These are phyloP conservation scores for Lepidostoma basale DNA, from an alignment of 1,140 invertebrate genomes.

Conservation along the genomic window DNA sequence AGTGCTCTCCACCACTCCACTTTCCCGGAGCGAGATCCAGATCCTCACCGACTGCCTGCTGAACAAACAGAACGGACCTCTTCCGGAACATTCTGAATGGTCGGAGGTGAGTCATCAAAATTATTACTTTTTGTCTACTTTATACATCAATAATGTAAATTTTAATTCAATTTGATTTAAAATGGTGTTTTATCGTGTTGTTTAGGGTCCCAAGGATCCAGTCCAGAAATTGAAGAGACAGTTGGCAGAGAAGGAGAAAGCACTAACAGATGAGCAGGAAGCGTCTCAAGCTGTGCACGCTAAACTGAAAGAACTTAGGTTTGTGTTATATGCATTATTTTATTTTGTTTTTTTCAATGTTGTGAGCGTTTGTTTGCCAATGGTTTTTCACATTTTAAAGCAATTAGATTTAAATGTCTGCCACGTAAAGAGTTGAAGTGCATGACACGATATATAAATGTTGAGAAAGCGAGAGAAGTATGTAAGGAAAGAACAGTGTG, in stretches of 20 bases:
- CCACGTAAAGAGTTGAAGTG: no score
- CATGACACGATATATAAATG: no score
- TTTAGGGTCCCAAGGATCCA: conserved; percentile 80
- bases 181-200: conserved; percentile 29
- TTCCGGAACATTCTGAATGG: conserved; percentile 79
- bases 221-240: conserved; percentile 85
- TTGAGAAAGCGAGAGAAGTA: no score
- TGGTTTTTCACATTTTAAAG: no score
- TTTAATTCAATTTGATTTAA: background rate
- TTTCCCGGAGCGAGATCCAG: conserved; percentile 86
- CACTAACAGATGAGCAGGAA: conserved; percentile 73
- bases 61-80: conserved; percentile 80
- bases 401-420: no score
- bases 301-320: conserved; percentile 78
- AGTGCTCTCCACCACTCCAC: conserved; percentile 75
- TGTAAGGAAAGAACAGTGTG: no score
- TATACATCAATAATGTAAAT: background rate
- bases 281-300: conserved; percentile 71
- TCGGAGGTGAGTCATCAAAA: conserved; percentile 67
- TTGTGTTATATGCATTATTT: background rate
- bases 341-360: background rate
- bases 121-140: background rate
- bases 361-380: no score
- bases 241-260: conserved; percentile 80
- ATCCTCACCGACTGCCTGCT: conserved; percentile 85